Conservation (phyloP, 1,140 invertebrate genomes). For the Vanessa tameamea region DNA sequence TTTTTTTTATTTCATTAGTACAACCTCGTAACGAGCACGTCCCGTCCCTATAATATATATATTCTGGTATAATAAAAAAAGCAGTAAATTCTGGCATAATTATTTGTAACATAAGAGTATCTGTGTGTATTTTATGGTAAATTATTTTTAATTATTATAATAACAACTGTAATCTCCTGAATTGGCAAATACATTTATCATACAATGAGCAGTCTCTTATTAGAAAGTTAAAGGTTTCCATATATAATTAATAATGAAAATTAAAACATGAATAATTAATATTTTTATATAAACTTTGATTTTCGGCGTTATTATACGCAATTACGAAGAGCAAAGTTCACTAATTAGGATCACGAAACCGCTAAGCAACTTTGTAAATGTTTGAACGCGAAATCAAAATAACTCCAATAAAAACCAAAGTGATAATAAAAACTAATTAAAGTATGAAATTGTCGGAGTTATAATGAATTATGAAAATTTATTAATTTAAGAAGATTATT, state of each 20-base stretch:
- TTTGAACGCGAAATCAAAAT: conserved; percentile 41
- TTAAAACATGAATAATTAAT: conserved; percentile 22
- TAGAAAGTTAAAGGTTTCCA: not conserved
- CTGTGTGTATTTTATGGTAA: too few relatives aligned
- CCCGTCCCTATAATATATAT: too few relatives aligned
- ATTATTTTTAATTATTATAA: too few relatives aligned
- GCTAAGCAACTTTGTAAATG: conserved; percentile 39
- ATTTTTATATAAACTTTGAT: conserved; percentile 32
- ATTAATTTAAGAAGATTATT: conserved; percentile 9
- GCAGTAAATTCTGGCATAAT: too few relatives aligned
- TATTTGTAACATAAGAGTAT: too few relatives aligned
- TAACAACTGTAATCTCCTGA: too few relatives aligned
- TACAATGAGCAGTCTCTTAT: not conserved
- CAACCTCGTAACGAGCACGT: too few relatives aligned
- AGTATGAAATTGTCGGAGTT: conserved; percentile 30
- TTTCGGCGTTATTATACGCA: conserved; percentile 33
- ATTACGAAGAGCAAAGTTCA: conserved; percentile 40
- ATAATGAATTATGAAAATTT: conserved; percentile 19
- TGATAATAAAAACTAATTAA: conserved; percentile 42
- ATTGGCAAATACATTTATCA: not conserved
- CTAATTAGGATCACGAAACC: conserved; percentile 44
- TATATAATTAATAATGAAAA: not conserved
- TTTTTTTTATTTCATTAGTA: too few relatives aligned
- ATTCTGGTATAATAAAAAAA: too few relatives aligned
- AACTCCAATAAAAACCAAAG: conserved; percentile 41